Base-by-base conservation (phyloP, 2,113 vertebrate species). In the Oenanthe melanoleuca region DNA sequence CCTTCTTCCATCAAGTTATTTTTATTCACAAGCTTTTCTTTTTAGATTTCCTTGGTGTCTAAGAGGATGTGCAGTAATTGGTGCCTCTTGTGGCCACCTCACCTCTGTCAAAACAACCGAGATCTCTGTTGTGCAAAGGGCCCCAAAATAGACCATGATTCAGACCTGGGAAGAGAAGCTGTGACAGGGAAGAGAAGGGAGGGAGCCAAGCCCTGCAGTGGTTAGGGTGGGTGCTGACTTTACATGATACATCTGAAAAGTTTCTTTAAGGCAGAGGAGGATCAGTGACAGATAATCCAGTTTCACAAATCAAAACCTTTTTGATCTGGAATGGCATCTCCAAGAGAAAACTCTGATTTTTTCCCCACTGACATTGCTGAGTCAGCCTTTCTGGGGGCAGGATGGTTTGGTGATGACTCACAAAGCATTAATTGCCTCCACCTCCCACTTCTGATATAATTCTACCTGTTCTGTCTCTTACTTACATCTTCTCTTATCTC, bases 351-450 rank as follows among this genome's bases (percentile, higher is more conserved):
- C 38, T 6, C 34, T 5, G 37, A 31, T 31, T 78, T 84, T 71
- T 78, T 31, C 18, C 15, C 53, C 40, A 67, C 28, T 6, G 4
- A 16, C 56, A 56, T 55, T 94, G 92, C 94, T 64, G 88, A 94
- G 72, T 97, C 92, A 95, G 92, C 25, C 42, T 34, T 92, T 88
- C 72, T 78, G 82, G 82, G 75, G 64, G 71, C 71, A 95, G 71
- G 55, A 77, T 56, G 34, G 59, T 56, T 93, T 49, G 22, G 14
- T 21, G 31, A 52, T 90, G 90, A 96, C 80, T 93, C 93, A 89
- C 42, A 88, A 74, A 59, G 75, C 89, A 22, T 65, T 80, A 87
- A 70, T 44, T 95, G 49, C 81, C 69, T 84, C 74, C 42, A 28
- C 56, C 82, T 67, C 90, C 61, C 56, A 77, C 85, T 86, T 89